phyloP scores from a whole-genome alignment of 2,113 vertebrate genomes.

The Progne subis region DNA sequence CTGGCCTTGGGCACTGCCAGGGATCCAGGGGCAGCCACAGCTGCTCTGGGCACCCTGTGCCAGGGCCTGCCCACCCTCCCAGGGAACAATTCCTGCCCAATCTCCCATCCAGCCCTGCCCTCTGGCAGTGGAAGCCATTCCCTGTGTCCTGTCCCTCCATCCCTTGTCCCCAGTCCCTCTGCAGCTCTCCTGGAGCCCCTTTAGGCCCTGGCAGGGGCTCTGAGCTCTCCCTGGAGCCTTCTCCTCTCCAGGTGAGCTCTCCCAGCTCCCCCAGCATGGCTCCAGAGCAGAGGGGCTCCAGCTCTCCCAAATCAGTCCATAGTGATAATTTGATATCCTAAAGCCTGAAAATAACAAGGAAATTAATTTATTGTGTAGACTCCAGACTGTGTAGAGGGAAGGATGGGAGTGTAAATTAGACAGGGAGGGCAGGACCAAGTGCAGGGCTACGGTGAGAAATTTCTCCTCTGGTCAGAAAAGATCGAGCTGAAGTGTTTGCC shows the following conservation, averaged over 20 bases:
- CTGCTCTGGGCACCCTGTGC: background rate
- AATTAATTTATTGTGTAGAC: background rate
- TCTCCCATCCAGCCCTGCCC: background rate
- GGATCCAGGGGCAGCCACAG: background rate
- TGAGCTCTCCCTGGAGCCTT: background rate
- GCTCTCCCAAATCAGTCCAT: background rate
- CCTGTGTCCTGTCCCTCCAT: background rate
- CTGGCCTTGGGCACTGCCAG: background rate
- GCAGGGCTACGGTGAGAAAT: background rate
- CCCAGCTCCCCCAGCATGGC: background rate
- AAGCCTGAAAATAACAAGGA: background rate
- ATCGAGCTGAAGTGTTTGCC: background rate
- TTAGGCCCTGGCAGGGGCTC: background rate
- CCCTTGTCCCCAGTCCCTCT: background rate
- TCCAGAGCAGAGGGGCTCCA: background rate
- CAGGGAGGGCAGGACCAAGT: background rate
- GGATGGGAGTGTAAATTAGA: rapidly evolving
- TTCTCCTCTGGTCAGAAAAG: background rate
- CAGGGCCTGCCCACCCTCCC: background rate
- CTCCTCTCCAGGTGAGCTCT: background rate
- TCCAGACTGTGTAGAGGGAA: background rate
- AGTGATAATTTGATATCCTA: background rate
- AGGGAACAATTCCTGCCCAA: background rate
- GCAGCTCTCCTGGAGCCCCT: background rate
- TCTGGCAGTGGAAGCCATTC: background rate